These are phyloP conservation scores for Apamea epomidion DNA, from an alignment of 2,888 invertebrate species.

Conservation along the genomic window DNA sequence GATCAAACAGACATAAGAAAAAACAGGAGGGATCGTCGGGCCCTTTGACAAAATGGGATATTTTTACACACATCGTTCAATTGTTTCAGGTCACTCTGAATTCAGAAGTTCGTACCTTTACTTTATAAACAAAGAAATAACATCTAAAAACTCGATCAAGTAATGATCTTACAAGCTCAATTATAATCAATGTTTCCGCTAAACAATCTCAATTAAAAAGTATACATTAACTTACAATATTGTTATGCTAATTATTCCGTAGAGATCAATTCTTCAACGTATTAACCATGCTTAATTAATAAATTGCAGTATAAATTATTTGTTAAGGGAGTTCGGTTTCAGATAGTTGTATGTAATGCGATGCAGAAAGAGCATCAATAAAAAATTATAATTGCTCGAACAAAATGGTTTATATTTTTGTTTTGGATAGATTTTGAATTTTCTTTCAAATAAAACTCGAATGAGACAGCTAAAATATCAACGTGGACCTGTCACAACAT, in stretches of 20 bases:
- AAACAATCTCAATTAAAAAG: not conserved
- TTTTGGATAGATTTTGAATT: not conserved
- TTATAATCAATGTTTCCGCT: not conserved
- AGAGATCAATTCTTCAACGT: slow-evolving; percentile 34
- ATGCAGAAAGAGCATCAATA: slow-evolving; percentile 2
- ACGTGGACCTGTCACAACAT: not conserved
- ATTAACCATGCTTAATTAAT: not conserved
- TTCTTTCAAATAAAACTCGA: not conserved
- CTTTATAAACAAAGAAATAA: not conserved
- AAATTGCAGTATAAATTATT: slow-evolving; percentile 11
- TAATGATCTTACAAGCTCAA: not conserved
- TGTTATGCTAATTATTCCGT: slow-evolving; percentile 15
- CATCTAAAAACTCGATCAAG: not conserved
- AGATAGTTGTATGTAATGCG: no score
- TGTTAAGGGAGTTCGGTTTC: not conserved
- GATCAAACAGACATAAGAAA: slow-evolving; percentile 59
- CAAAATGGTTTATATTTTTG: not conserved
- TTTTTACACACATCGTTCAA: slow-evolving; percentile 21
- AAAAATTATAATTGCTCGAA: not conserved
- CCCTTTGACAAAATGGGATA: slow-evolving; percentile 49
- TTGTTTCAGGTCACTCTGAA: slow-evolving; percentile 15
- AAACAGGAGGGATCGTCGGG: slow-evolving; percentile 35
- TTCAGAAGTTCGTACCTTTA: not conserved
- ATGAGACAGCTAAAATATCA: not conserved
- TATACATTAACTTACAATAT: not conserved